Conservation (phyloP, 2,113 vertebrate species). For the Varanus salvator region DNA sequence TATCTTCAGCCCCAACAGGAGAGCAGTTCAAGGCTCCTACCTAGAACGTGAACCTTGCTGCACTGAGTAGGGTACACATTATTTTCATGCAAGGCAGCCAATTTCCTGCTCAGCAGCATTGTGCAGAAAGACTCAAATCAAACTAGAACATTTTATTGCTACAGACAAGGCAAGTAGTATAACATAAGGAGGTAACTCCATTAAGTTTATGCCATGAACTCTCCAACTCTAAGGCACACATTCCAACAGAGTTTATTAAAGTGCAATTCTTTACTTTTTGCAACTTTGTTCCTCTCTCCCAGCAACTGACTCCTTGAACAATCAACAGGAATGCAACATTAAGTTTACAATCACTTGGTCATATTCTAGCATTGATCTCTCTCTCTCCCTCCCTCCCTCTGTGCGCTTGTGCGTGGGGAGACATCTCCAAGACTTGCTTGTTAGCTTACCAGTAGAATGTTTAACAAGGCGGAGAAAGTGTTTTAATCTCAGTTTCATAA, state of each 20-base stretch:
- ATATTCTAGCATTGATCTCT: neutral
- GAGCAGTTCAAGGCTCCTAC: neutral
- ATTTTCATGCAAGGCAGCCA: neutral
- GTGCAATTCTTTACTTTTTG: neutral
- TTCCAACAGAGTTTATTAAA: neutral
- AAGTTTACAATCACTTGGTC: neutral
- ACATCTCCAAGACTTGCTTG: neutral
- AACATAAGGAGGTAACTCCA: neutral
- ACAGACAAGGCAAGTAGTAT: neutral
- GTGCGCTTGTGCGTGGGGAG: neutral
- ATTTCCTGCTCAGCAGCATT: neutral
- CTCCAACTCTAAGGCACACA: neutral
- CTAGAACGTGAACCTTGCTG: neutral
- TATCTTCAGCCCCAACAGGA: neutral
- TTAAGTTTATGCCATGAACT: neutral
- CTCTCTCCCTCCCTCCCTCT: too few relatives aligned
- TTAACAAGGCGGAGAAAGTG: neutral
- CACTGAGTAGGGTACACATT: neutral
- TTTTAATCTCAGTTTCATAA: neutral
- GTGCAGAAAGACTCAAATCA: neutral
- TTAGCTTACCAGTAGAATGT: neutral
- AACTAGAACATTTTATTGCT: neutral
- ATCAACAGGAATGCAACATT: neutral
- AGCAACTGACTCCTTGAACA: neutral
- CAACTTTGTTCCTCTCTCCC: neutral